Evolutionary conservation across 2,888 invertebrate genomes (phyloP).

Genomic region (Anthrax anthrax): DNA sequence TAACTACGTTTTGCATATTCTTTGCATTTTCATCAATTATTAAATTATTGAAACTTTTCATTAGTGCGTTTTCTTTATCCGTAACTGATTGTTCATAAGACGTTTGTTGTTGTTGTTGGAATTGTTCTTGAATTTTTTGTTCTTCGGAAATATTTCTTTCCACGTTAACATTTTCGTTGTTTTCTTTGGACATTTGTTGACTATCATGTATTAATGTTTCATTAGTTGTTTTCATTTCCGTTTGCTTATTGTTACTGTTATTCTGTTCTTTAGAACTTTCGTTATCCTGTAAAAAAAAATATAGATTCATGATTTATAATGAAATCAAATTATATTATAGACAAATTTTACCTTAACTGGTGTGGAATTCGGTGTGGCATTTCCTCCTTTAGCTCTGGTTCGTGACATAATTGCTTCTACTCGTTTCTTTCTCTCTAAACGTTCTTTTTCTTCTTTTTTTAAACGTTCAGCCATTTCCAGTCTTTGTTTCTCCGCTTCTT

Average conservation of each 20-base stretch:
- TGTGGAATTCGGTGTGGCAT: constrained; percentile 23
- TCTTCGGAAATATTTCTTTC: constrained; percentile 7
- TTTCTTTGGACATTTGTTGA: constrained; percentile 9
- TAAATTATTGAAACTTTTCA: constrained; percentile 32
- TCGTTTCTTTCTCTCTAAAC: constrained; percentile 73
- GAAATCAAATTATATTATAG: too few species aligned
- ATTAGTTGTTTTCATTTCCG: constrained; percentile 1
- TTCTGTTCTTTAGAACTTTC: constrained; percentile 3
- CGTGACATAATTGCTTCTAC: constrained; percentile 88
- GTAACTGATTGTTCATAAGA: constrained; percentile 32
- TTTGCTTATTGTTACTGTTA: constrained; percentile 5
- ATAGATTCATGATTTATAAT: too few species aligned
- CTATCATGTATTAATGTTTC: constrained; percentile 1
- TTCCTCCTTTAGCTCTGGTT: constrained; percentile 42
- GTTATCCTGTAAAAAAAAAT: constrained; percentile 1
- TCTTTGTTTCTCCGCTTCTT: constrained; percentile 72
- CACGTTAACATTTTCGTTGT: constrained; percentile 1
- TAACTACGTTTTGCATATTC: constrained; percentile 22
- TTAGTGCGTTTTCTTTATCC: constrained; percentile 33
- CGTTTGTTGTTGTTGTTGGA: constrained; percentile 5
- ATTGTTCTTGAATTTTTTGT: constrained; percentile 10
- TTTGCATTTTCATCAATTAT: constrained; percentile 32
- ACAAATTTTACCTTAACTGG: constrained; percentile 27
- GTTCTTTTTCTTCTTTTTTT: constrained; percentile 76
- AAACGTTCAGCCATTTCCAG: constrained; percentile 70